These are phyloP conservation scores for Ammospiza caudacuta DNA, from an alignment of 2,113 vertebrate genomes.

Conservation along the genomic window DNA sequence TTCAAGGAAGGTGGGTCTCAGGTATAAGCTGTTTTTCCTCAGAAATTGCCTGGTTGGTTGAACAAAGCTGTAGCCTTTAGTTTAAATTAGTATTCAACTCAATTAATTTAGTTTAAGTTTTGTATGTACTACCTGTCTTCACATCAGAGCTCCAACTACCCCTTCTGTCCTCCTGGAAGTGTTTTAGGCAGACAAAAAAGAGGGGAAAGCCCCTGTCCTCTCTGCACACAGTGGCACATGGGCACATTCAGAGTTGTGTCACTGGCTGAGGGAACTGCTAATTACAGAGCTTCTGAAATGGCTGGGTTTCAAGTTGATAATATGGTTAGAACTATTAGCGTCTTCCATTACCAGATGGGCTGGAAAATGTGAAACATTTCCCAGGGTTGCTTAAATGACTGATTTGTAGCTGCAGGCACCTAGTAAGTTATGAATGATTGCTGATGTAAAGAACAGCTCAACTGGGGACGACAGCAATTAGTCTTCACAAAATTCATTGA, in stretches of 20 bases:
- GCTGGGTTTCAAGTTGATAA: conserved; percentile 8
- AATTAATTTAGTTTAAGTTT: not conserved
- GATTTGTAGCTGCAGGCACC: conserved; percentile 50
- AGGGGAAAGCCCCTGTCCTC: not conserved
- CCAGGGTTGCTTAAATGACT: conserved; percentile 19
- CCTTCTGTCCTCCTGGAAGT: not conserved
- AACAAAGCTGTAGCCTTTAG: not conserved
- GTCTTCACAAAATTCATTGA: not conserved
- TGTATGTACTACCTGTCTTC: rapidly evolving
- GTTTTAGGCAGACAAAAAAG: not conserved
- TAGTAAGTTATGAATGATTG: conserved; percentile 40
- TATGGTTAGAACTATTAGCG: not conserved
- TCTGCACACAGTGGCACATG: not conserved
- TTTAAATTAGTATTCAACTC: not conserved
- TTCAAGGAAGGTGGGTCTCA: not conserved
- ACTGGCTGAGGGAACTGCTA: not conserved
- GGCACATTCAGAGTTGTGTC: not conserved
- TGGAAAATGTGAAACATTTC: conserved; percentile 25
- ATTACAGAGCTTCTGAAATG: not conserved
- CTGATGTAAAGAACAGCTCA: conserved; percentile 15
- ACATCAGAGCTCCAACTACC: not conserved
- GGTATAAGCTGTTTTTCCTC: not conserved
- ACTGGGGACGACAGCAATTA: conserved; percentile 1
- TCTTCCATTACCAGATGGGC: conserved; percentile 28
- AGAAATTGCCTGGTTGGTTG: not conserved